Conservation (phyloP, 2,113 vertebrate genomes). For the Forbesichthys papilliferus region DNA sequence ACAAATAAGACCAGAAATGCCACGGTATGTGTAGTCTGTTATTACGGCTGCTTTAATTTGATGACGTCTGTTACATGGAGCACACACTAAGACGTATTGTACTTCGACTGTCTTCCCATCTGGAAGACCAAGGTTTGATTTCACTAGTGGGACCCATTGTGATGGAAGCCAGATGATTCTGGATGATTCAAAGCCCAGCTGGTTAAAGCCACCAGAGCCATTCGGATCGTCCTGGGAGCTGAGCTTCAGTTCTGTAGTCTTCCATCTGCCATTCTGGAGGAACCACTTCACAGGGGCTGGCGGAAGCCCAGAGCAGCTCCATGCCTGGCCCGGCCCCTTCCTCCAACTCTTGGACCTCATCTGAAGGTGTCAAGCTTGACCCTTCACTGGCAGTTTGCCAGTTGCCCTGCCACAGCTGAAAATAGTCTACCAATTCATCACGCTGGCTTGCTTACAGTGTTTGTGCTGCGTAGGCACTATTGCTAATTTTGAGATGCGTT, state of each 20-base stretch:
- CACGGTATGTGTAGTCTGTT: not conserved
- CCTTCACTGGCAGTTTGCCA: slow-evolving; percentile 60
- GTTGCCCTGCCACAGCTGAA: slow-evolving; percentile 54
- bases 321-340: slow-evolving; percentile 36
- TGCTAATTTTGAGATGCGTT: slow-evolving; percentile 61
- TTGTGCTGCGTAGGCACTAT: slow-evolving; percentile 57
- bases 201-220: slow-evolving; percentile 53
- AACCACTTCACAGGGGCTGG: slow-evolving; percentile 61
- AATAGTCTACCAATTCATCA: slow-evolving; percentile 74
- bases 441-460: slow-evolving; percentile 47
- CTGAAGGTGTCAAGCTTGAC: slow-evolving; percentile 63
- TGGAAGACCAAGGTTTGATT: slow-evolving; percentile 67
- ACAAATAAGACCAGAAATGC: too few species aligned
- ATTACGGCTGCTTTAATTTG: slow-evolving; percentile 30
- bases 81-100: slow-evolving; percentile 55
- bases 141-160: slow-evolving; percentile 53
- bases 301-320: slow-evolving; percentile 33
- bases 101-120: slow-evolving; percentile 66
- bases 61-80: slow-evolving; percentile 37
- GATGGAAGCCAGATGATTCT: slow-evolving; percentile 65
- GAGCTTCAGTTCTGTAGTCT: slow-evolving; percentile 38
- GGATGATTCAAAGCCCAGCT: slow-evolving; percentile 60
- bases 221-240: slow-evolving; percentile 47
- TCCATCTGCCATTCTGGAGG: slow-evolving; percentile 72
- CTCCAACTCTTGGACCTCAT: slow-evolving; percentile 48